Percentiles rank a stretch among this genome's conserved stretches.
These are phyloP conservation scores for Pontoporia blainvillei DNA, from an alignment of 2,113 vertebrate species.

Conservation along the genomic window DNA sequence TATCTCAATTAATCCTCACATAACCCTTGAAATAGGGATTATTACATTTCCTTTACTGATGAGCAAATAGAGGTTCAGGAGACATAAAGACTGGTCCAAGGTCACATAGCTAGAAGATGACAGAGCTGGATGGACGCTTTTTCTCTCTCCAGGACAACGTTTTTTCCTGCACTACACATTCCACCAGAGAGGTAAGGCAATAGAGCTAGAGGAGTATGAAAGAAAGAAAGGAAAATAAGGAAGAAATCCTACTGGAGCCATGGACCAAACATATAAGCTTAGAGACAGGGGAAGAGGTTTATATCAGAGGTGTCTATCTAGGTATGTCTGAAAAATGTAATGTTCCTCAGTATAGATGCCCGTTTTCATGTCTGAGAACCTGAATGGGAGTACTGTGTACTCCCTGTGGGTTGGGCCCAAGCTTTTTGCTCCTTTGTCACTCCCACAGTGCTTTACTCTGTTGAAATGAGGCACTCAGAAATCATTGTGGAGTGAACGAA, in stretches of 20 bases:
- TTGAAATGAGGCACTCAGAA: not conserved
- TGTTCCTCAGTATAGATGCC: not conserved
- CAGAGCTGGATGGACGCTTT: not conserved
- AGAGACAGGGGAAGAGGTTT: constrained; percentile 54
- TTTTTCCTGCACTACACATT: not conserved
- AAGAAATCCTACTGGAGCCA: constrained; percentile 57
- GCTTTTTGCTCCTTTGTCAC: constrained; percentile 25
- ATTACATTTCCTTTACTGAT: not conserved
- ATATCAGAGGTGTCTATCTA: constrained; percentile 64
- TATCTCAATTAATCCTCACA: not conserved
- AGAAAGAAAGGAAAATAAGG: not conserved
- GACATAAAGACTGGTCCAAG: not conserved
- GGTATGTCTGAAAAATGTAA: constrained; percentile 54
- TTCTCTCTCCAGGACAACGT: not conserved
- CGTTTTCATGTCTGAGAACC: constrained; percentile 58
- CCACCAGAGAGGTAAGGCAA: not conserved
- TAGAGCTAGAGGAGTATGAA: not conserved
- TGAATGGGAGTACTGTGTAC: constrained; percentile 45
- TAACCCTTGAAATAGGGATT: not conserved
- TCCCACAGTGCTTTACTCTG: not conserved
- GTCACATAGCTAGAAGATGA: not conserved
- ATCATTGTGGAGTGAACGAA: not conserved
- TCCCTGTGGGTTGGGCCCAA: not conserved
- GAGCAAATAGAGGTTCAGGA: not conserved
- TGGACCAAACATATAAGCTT: constrained; percentile 69